These are phyloP conservation scores for Loripinus fragilis DNA, from an alignment of 2,888 invertebrate species.

Conservation along the genomic window DNA sequence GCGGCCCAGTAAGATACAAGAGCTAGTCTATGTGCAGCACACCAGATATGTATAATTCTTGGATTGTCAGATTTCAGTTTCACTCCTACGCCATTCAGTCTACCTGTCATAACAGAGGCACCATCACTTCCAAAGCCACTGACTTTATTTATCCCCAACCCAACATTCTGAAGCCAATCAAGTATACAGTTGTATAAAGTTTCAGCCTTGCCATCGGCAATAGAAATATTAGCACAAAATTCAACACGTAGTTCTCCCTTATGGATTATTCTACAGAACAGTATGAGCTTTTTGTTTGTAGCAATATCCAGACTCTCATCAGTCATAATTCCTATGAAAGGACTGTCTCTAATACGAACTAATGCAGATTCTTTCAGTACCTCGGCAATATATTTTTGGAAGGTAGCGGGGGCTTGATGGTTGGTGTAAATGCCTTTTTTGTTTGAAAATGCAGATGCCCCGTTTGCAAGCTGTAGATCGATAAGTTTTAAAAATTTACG, in stretches of 20 bases:
- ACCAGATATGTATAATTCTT: conserved; percentile 42
- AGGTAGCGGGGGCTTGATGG: conserved; percentile 23
- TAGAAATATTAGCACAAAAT: conserved; percentile 24
- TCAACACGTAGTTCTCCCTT: conserved; percentile 13
- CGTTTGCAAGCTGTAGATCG: conserved; percentile 31
- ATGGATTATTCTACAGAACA: conserved; percentile 32
- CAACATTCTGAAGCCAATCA: conserved; percentile 19
- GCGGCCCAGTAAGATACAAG: conserved; percentile 43
- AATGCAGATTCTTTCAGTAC: conserved; percentile 26
- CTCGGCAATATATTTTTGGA: conserved; percentile 31
- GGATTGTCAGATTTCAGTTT: not conserved
- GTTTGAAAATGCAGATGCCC: conserved; percentile 19
- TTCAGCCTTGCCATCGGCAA: conserved; percentile 40
- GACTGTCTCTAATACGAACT: conserved; percentile 32
- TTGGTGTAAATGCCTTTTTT: conserved; percentile 34
- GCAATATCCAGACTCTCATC: conserved; percentile 40
- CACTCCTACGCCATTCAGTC: not conserved
- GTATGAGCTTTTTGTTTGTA: conserved; percentile 30
- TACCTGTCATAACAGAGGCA: conserved; percentile 36
- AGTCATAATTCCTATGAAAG: conserved; percentile 36
- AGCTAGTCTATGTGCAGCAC: conserved; percentile 45
- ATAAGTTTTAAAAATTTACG: conserved; percentile 23
- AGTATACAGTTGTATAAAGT: conserved; percentile 31
- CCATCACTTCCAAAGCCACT: conserved; percentile 36
- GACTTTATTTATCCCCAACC: too few relatives aligned